Evolutionary conservation across 2,797 vertebrate species (phyloP).

Genomic region (Pristis pectinata): DNA sequence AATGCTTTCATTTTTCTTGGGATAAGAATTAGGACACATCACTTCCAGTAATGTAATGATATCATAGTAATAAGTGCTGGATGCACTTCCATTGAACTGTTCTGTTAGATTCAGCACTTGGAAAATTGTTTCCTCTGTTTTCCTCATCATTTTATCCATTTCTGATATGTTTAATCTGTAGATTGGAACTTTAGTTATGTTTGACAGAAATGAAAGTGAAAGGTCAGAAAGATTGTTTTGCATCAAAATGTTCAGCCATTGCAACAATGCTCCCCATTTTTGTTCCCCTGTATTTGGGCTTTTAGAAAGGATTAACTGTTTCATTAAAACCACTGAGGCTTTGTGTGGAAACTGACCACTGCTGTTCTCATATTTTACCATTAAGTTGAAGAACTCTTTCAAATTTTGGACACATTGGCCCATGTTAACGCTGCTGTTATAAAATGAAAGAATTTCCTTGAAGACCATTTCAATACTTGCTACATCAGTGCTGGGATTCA

Average conservation of each 20-base stretch:
- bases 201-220: slow-evolving; percentile 1
- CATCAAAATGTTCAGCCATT: neutral
- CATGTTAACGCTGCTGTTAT: neutral
- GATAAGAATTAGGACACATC: neutral
- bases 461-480: neutral
- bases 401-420: neutral
- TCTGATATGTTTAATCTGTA: slow-evolving; percentile 6
- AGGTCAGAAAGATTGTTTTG: slow-evolving; percentile 3
- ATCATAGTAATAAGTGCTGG: neutral
- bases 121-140: slow-evolving; percentile 4
- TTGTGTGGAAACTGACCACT: slow-evolving; percentile 13
- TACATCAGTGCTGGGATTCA: neutral
- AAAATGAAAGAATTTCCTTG: neutral
- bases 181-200: neutral
- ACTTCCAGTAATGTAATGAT: slow-evolving; percentile 16
- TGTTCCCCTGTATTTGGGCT: neutral
- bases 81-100: slow-evolving; percentile 5
- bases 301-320: slow-evolving; percentile 27
- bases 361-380: neutral
- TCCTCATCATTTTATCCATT: neutral
- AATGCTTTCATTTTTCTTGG: slow-evolving; percentile 3
- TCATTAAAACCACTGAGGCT: neutral
- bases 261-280: neutral
- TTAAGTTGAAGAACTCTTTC: neutral
- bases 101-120: slow-evolving; percentile 7